phyloP scores from a whole-genome alignment of 2,113 vertebrate genomes.

The Tapirus terrestris region DNA sequence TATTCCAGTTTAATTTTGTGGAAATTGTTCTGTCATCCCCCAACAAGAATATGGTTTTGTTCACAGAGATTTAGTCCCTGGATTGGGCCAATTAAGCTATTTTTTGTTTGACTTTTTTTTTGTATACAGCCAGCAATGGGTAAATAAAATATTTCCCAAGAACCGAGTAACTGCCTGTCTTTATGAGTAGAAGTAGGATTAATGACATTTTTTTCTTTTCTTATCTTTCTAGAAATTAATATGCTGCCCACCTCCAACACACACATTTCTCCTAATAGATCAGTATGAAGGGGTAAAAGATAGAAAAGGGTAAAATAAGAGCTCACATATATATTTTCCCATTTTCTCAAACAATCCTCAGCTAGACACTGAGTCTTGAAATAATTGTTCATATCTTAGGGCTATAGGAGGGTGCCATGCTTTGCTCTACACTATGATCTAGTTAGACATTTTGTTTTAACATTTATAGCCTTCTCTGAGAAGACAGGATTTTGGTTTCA shows the following conservation, averaged over 20 bases:
- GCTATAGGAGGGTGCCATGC: neutral
- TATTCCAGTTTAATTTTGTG: conserved; percentile 60
- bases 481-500: conserved; percentile 14
- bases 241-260: neutral
- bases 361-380: neutral
- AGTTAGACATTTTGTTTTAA: conserved; percentile 9
- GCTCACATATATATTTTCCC: neutral
- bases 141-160: conserved; percentile 69
- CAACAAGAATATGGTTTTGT: conserved; percentile 63
- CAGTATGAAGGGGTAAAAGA: neutral
- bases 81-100: conserved; percentile 60
- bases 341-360: conserved; percentile 52
- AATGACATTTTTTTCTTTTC: conserved; percentile 31
- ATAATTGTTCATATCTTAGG: conserved; percentile 5
- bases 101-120: conserved; percentile 63
- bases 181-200: conserved; percentile 47
- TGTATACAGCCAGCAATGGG: conserved; percentile 47
- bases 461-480: conserved; percentile 41
- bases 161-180: conserved; percentile 36
- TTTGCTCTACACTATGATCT: neutral
- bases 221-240: conserved; percentile 53
- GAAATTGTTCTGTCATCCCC: conserved; percentile 57
- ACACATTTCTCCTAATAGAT: conserved; percentile 48
- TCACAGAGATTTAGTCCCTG: conserved; percentile 58
- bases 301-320: conserved; percentile 32